Evolutionary conservation across 2,888 invertebrate genomes (phyloP), one percentile per base, ranked within the genome.

Genomic region (Spodoptera picta): DNA sequence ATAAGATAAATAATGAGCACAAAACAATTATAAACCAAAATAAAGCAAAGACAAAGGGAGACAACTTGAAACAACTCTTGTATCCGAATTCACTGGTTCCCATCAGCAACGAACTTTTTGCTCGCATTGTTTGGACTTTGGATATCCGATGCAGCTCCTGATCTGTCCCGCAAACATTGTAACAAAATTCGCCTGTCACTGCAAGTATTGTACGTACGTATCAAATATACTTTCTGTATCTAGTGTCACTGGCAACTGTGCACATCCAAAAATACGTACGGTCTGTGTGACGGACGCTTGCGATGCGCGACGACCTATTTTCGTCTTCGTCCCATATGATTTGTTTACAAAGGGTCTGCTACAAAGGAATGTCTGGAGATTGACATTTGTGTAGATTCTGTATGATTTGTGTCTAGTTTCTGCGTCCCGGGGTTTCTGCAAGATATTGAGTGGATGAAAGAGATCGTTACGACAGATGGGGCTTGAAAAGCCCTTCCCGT

Each of bases 331-430:
- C 65, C 73, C 63, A 67, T 77, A 67, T 80, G 82, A 81, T 87
- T 85, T 89, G 88, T 88, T 87, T 87, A 87, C 87, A 84, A 86
- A 87, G 84, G 83, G 77, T 76, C 76, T 63, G 57, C 58, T 69
- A 82, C 83, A 83, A 81, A 83, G 78, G 80, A 81, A 83, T 81
- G 68, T 73, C 65, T 59, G 48, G n/a, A 53, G 63, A 75, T 73
- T 73, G 72, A 72, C 73, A 67, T 65, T 65, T 76, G 71, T 71
- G 59, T 65, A 71, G 42, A 53, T 60, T 67, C 65, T 53, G 45
- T 67, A 69, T 70, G 62, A 62, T 68, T 59, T 65, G 59, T 73
- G 54, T 65, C 56, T 43, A 65, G 60, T 72, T 58, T 12, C 54
- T 73, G 72, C 65, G 60, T 10, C 6, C 41, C 44, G 31, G 52